phyloP scores from a whole-genome alignment of 2,113 vertebrate species.

The Chitala chitala region DNA sequence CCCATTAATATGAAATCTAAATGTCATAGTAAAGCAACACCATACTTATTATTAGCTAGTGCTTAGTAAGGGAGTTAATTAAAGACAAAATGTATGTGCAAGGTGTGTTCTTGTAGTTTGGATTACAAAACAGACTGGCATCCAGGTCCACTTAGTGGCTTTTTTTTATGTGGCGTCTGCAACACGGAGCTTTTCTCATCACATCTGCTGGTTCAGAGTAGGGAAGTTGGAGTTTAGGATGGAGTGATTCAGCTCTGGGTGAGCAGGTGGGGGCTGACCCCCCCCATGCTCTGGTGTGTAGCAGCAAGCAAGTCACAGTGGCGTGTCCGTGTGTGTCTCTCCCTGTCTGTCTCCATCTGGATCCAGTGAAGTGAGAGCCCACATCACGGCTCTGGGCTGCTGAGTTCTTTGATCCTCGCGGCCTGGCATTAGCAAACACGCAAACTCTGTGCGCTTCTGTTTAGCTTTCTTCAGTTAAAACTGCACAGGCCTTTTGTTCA shows the following conservation, averaged over 20 bases:
- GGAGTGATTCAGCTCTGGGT: no score
- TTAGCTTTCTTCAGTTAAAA: conserved; percentile 33
- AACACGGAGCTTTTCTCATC: no score
- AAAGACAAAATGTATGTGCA: conserved; percentile 13
- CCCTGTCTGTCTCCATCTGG: conserved; percentile 78
- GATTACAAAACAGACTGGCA: no score
- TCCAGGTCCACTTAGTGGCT: no score
- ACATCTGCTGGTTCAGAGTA: no score
- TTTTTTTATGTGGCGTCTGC: no score
- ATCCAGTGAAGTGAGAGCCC: conserved; percentile 85
- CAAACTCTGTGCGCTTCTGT: conserved; percentile 60
- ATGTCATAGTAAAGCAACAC: neutral
- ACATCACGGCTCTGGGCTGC: conserved; percentile 82
- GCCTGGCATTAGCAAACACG: conserved; percentile 73
- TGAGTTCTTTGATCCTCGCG: conserved; percentile 77
- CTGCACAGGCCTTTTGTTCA: conserved; percentile 26
- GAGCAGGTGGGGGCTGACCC: neutral
- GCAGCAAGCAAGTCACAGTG: neutral
- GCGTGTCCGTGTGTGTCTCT: neutral
- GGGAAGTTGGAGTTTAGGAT: no score
- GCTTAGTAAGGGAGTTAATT: neutral
- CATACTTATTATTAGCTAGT: neutral
- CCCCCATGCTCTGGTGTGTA: neutral
- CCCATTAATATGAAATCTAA: neutral
- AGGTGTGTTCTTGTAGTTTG: neutral